phyloP scores from a whole-genome alignment of 2,113 vertebrate species.

The Cynopterus brachyotis region DNA sequence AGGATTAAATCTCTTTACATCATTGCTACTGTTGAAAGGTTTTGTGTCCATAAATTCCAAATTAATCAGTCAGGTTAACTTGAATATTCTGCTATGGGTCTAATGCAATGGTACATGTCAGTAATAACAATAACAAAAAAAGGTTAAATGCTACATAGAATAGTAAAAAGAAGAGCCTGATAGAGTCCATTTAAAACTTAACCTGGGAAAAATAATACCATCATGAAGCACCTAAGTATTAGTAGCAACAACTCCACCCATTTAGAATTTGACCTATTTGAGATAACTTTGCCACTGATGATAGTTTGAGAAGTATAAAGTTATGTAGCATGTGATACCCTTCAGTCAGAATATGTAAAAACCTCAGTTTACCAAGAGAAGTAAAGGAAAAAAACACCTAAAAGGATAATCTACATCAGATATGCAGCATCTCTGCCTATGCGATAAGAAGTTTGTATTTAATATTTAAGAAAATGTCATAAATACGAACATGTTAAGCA shows the following conservation, averaged over 20 bases:
- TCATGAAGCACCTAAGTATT: background rate
- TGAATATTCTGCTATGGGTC: background rate
- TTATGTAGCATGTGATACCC: background rate
- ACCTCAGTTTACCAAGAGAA: background rate
- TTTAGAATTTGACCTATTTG: background rate
- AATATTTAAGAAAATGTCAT: background rate
- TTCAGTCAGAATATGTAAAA: background rate
- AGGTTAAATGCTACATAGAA: background rate
- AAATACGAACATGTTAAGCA: background rate
- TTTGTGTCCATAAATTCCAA: background rate
- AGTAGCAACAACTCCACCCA: background rate
- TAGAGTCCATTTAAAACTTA: background rate
- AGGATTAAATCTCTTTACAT: background rate
- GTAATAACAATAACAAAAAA: background rate
- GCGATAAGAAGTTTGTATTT: background rate
- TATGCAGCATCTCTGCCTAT: background rate
- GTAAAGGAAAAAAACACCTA: background rate
- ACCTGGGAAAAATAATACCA: background rate
- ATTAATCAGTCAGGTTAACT: background rate
- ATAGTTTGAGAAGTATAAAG: background rate
- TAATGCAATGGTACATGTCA: background rate
- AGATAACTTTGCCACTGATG: background rate
- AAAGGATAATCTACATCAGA: background rate
- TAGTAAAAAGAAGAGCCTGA: background rate
- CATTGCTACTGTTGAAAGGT: background rate